A percentile compares a stretch with the other conserved stretches of the same genome.
Conservation (phyloP, 2,113 vertebrate genomes). For the Glaucomys volans region DNA sequence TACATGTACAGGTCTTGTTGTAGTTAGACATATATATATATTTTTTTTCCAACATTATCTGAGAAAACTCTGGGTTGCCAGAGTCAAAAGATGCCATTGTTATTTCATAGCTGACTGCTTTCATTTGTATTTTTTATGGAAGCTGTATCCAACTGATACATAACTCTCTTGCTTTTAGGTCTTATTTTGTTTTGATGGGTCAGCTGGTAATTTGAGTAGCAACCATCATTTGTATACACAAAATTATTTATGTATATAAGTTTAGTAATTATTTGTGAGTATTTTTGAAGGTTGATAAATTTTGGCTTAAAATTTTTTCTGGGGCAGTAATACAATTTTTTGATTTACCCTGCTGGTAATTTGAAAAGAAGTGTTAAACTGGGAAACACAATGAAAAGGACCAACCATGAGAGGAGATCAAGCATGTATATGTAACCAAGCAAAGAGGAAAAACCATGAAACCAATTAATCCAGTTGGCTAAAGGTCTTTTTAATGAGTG, state of each 20-base stretch:
- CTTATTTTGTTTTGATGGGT: slow-evolving; percentile 14
- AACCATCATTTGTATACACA: slow-evolving; percentile 35
- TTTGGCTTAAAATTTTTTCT: not conserved
- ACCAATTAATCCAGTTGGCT: slow-evolving; percentile 59
- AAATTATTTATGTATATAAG: not conserved
- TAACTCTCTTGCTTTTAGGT: not conserved
- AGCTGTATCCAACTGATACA: not conserved
- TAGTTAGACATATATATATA: not conserved
- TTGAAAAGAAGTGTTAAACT: slow-evolving; percentile 35
- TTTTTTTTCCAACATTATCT: not conserved
- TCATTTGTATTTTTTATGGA: not conserved
- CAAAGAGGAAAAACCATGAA: not conserved
- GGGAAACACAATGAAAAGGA: slow-evolving; percentile 50
- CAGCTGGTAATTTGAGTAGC: slow-evolving; percentile 18
- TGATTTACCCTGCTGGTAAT: not conserved
- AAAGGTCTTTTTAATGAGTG: slow-evolving; percentile 48
- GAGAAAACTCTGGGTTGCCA: not conserved
- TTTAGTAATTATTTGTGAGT: not conserved
- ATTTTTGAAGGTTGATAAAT: slow-evolving; percentile 1
- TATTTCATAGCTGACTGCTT: not conserved
- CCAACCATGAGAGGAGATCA: slow-evolving; percentile 22
- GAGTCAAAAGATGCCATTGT: not conserved
- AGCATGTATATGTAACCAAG: slow-evolving; percentile 50
- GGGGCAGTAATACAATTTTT: not conserved
- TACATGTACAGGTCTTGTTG: not conserved